phyloP scores from a whole-genome alignment of 2,113 vertebrate genomes.

The Benitochromis conjunctus region DNA sequence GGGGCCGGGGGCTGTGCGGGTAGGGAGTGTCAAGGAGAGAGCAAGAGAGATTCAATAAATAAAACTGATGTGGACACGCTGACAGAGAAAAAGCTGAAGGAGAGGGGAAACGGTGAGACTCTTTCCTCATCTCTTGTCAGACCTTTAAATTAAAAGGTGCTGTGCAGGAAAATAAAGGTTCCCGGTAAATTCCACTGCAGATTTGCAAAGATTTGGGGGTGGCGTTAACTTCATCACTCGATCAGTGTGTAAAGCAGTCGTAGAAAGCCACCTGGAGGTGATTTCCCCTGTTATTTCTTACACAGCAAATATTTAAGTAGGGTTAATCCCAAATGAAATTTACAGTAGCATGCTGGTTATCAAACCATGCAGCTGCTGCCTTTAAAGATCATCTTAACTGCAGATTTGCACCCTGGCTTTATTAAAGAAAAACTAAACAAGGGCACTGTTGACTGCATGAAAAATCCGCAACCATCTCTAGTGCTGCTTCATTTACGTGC shows the following conservation, averaged over 20 bases:
- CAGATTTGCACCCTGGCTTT: neutral
- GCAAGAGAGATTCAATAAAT: slow-evolving; percentile 19
- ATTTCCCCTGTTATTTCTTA: neutral
- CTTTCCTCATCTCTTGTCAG: neutral
- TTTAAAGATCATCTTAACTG: neutral
- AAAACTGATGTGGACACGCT: slow-evolving; percentile 21
- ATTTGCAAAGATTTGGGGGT: neutral
- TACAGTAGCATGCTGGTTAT: neutral
- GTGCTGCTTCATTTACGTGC: neutral
- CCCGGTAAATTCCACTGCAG: neutral
- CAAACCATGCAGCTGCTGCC: neutral
- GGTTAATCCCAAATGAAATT: neutral
- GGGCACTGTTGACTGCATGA: neutral
- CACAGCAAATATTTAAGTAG: neutral
- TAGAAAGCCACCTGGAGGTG: neutral
- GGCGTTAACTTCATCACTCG: neutral
- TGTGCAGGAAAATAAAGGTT: neutral
- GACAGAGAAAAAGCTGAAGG: neutral
- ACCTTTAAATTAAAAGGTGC: neutral
- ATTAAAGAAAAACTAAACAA: neutral
- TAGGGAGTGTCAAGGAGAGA: slow-evolving; percentile 59
- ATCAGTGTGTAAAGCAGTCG: neutral
- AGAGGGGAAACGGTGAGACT: neutral
- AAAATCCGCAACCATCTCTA: neutral
- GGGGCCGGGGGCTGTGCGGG: slow-evolving; percentile 55